Conservation (phyloP, 2,113 vertebrate species). For the Nyctereutes procyonoides region DNA sequence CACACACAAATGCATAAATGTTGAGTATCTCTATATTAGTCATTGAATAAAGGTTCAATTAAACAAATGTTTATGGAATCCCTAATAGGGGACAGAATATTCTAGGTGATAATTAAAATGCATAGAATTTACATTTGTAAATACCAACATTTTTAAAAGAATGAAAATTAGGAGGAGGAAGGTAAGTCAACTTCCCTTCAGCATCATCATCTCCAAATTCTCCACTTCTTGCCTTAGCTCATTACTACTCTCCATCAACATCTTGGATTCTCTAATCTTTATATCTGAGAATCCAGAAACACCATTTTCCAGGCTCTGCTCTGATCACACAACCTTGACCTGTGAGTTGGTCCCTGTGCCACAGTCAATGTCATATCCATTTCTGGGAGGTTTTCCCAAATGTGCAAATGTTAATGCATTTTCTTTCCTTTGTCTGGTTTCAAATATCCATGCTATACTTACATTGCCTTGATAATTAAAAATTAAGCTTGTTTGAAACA, state of each 20-base stretch:
- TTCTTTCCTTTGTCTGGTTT: not conserved
- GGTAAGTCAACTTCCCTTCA: not conserved
- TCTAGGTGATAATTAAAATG: slow-evolving; percentile 5
- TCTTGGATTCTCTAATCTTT: not conserved
- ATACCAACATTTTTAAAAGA: not conserved
- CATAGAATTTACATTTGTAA: not conserved
- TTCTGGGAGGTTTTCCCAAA: not conserved
- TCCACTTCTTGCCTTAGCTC: not conserved
- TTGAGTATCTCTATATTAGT: not conserved
- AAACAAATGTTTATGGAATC: not conserved
- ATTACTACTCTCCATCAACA: not conserved
- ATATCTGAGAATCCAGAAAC: not conserved
- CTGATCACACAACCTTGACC: not conserved
- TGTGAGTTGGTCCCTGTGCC: not conserved
- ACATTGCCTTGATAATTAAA: not conserved
- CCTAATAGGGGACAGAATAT: not conserved
- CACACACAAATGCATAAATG: slow-evolving; percentile 30
- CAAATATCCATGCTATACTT: not conserved
- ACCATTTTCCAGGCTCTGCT: not conserved
- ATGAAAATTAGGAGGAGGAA: not conserved
- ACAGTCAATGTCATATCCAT: not conserved
- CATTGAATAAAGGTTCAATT: slow-evolving; percentile 12
- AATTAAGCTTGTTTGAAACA: not conserved
- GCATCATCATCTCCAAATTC: not conserved
- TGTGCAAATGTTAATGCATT: not conserved